These are phyloP conservation scores for Geophilus truncorum DNA, from an alignment of 2,888 invertebrate genomes.

Conservation along the genomic window DNA sequence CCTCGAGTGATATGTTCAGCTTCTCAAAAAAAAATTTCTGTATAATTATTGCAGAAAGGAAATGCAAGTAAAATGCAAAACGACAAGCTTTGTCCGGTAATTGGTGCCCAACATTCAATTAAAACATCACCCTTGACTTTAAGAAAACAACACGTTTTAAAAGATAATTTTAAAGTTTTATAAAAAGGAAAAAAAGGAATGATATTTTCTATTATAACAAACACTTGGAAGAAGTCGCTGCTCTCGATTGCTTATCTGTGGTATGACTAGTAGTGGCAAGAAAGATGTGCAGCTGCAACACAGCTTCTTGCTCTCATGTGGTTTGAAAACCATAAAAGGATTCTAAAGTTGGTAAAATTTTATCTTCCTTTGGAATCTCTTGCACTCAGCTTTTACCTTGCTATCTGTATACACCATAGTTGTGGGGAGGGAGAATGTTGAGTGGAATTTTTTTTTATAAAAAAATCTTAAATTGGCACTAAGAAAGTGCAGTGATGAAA, in stretches of 20 bases:
- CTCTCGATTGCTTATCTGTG: background rate
- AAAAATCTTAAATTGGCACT: background rate
- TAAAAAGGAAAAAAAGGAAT: too few relatives aligned
- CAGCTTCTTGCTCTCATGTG: conserved; percentile 9
- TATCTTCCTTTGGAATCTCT: conserved; percentile 13
- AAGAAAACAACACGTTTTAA: background rate
- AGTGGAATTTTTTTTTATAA: conserved; percentile 3
- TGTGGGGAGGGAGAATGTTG: background rate
- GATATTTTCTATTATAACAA: too few relatives aligned
- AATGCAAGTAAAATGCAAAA: background rate
- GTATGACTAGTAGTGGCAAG: background rate
- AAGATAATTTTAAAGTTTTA: background rate
- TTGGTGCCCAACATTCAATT: background rate
- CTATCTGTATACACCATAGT: conserved; percentile 2
- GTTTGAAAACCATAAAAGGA: conserved; percentile 27
- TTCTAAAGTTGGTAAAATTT: conserved; percentile 21
- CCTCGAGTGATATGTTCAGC: background rate
- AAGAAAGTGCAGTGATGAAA: background rate
- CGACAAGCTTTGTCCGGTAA: background rate
- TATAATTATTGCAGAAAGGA: background rate
- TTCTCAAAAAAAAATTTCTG: background rate
- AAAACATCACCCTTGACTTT: background rate
- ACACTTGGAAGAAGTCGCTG: background rate
- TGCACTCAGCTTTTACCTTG: conserved; percentile 21
- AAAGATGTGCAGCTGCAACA: conserved; percentile 19